phyloP scores from a whole-genome alignment of 1,140 invertebrate species.

The Drosophila saltans region DNA sequence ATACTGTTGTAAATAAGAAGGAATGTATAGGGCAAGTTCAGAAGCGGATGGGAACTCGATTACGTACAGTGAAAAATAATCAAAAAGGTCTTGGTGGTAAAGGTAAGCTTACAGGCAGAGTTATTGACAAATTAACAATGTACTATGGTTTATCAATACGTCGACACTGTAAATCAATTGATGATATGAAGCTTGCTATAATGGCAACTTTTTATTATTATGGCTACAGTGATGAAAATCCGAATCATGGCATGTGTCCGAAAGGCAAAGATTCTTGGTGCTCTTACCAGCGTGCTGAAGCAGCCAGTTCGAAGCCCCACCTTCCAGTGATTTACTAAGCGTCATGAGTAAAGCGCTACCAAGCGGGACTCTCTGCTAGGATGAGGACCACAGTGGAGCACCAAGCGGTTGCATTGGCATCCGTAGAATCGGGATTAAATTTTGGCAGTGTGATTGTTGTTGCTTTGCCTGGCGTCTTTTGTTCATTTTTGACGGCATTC shows the following conservation, averaged over 20 bases:
- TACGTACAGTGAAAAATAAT: constrained; percentile 23
- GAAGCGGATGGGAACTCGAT: constrained; percentile 17
- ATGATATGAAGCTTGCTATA: constrained; percentile 46
- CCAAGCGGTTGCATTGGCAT: too few species aligned
- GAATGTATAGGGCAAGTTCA: constrained; percentile 27
- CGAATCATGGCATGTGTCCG: constrained; percentile 55
- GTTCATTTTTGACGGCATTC: too few species aligned
- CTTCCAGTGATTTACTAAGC: too few species aligned
- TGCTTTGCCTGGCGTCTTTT: too few species aligned
- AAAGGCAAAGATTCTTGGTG: constrained; percentile 12
- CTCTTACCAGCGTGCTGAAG: constrained; percentile 45
- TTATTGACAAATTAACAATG: constrained; percentile 43
- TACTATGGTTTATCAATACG: constrained; percentile 67
- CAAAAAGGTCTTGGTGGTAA: constrained; percentile 35
- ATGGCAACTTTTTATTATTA: constrained; percentile 58
- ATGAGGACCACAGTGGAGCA: too few species aligned
- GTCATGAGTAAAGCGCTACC: too few species aligned
- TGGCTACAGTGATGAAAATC: constrained; percentile 51
- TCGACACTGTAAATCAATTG: constrained; percentile 47
- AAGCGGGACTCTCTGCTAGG: too few species aligned
- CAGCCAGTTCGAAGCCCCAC: too few species aligned
- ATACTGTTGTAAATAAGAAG: constrained; percentile 25
- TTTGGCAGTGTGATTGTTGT: too few species aligned
- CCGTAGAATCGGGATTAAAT: too few species aligned
- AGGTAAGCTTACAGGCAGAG: constrained; percentile 48